phyloP scores from a whole-genome alignment of 2,113 vertebrate genomes.

The Gracilinanus agilis region DNA sequence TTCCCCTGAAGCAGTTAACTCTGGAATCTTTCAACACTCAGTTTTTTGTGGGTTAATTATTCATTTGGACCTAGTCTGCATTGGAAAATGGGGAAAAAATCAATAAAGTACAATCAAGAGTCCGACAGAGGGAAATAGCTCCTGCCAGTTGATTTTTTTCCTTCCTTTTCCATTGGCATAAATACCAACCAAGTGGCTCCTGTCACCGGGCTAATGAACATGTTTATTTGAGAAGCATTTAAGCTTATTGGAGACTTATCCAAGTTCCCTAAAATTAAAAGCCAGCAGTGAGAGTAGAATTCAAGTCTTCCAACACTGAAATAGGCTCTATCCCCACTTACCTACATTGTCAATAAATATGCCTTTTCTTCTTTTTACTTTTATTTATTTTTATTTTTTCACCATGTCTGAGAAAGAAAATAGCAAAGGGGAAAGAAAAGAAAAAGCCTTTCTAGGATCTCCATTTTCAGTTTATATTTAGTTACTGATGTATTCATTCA shows the following conservation, averaged over 20 bases:
- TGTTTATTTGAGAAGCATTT: not conserved
- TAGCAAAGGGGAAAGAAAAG: not conserved
- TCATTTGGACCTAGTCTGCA: not conserved
- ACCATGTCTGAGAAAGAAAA: not conserved
- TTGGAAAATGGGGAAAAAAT: not conserved
- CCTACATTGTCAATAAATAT: not conserved
- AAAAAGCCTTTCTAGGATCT: not conserved
- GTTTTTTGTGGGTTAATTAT: not conserved
- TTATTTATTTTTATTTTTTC: not conserved
- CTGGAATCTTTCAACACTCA: not conserved
- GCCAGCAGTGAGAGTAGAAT: not conserved
- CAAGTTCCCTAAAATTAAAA: not conserved
- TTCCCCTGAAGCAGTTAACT: not conserved
- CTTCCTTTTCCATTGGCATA: not conserved
- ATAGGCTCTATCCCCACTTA: not conserved
- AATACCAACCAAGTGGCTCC: not conserved
- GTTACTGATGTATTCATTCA: not conserved
- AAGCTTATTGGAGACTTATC: not conserved
- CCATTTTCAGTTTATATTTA: not conserved
- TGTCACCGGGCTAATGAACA: not conserved
- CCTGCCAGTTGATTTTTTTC: not conserved
- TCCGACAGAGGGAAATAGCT: not conserved
- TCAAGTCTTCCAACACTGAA: not conserved
- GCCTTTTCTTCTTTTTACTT: not conserved
- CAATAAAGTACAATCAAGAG: not conserved